Base-by-base conservation (phyloP, 2,888 invertebrate genomes). In the Geophilus truncorum region DNA sequence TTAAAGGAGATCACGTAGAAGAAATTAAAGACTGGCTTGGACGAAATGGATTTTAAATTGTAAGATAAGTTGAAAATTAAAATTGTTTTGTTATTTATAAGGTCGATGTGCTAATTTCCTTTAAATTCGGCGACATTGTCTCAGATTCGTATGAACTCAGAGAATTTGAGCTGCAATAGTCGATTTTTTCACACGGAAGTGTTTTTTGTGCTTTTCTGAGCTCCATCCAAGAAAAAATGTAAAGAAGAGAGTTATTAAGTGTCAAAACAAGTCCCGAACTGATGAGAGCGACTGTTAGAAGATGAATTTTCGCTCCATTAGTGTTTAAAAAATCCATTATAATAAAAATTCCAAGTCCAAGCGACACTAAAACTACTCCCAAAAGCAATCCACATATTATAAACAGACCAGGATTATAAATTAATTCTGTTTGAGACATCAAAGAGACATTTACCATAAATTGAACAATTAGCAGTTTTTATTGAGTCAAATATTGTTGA, bases 1-100 rank as follows among this genome's bases (percentile, higher is more conserved):
- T 93, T 57, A 92, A 92, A 86, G 95, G 94, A 6, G 93, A 95
- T 86, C 90, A 90, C 86, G 92, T 93, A 0, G 90, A 91, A 84
- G 88, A 91, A 81, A 86, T 94, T 34, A 90, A 90, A 83, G 88
- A 92, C 81, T 95, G 92, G 90, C 89, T 94, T 75, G 84, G 90
- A 77, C 87, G 90, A 25, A 93, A 92, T 88, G 94, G 95, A 80
- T 94, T 95, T 87, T 96, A 90, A 62, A 18, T 30, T 23, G 15
- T 18, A 40, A 7, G 40, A 9, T 40, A 40, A 57, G 57, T 57
- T 21, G 21, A 57, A 32, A 32, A 32, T 32, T 6, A 32, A 30
- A 77, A 32, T 15, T 18, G n/a, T 34, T 70, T 70, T 18, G 76
- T 32, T 30, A 76, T 25, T 76, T n/a, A 62, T 23, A 62, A 23